A percentile compares a stretch with the other conserved stretches of the same genome.
Evolutionary conservation across 2,888 invertebrate genomes (phyloP).

Genomic region (Pristionchus mayeri): DNA sequence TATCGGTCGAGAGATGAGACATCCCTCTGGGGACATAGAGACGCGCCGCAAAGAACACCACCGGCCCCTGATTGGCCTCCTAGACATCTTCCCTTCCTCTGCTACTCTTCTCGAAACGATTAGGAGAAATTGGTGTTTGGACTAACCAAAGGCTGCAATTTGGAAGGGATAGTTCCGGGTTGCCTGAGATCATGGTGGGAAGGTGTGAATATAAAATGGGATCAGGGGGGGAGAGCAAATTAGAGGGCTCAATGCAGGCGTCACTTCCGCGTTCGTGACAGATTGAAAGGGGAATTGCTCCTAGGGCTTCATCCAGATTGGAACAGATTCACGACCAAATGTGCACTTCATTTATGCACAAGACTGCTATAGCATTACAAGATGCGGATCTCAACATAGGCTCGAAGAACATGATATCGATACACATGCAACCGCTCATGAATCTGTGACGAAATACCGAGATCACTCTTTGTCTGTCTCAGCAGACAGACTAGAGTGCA

Average conservation of each 20-base stretch:
- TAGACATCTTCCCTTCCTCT: not conserved
- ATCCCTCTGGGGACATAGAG: conserved; percentile 1
- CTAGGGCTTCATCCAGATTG: not conserved
- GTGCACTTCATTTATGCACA: not conserved
- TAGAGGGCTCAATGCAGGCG: not conserved
- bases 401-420: not conserved
- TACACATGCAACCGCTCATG: not conserved
- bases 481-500: conserved; percentile 2
- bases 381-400: not conserved
- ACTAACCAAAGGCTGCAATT: not conserved
- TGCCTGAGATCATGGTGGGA: not conserved
- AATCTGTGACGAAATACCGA: not conserved
- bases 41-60: not conserved
- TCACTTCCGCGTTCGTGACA: not conserved
- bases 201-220: not conserved
- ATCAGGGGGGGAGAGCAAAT: not conserved
- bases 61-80: not conserved
- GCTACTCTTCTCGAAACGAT: not conserved
- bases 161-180: conserved; percentile 1
- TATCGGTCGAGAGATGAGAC: not conserved
- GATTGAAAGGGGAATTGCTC: not conserved
- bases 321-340: not conserved
- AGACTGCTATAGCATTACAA: not conserved
- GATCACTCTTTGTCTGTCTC: too few species aligned
- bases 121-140: not conserved